Evolutionary conservation across 2,797 vertebrate genomes (phyloP), one percentile per base, ranked within the genome.

Genomic region (Alauda arvensis): DNA sequence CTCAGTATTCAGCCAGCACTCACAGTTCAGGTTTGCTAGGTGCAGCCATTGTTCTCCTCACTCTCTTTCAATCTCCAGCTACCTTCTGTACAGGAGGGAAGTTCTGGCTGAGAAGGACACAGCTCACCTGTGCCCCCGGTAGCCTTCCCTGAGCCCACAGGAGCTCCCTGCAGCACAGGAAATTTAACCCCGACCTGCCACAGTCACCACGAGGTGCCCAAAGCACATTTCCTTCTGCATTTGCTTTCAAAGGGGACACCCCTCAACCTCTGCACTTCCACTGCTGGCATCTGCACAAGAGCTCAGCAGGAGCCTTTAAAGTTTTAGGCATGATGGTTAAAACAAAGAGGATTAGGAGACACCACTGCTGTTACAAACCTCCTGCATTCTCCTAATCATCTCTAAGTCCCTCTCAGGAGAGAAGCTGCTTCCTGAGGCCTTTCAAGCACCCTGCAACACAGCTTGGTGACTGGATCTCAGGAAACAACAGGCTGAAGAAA

Each of bases 271-370:
- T 77, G 71, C 53, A 11, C 57, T 77, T 65, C 62, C 72, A 52
- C 83, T 74, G 67, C 40, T 2, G 0, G 10, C 53, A 6, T 24
- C 20, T 20, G 31, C 87, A 86, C 75, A 86, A 83, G 55, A 83
- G 78, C 72, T 77, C 62, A 4, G 78, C 62, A 29, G 74, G 83
- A 26, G 43, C n/a, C 72, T 80, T 52, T 42, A 13, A 45, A 76
- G 91, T 84, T 75, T 67, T 21, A 31, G 31, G 11, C 18, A 2
- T 1, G 18, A n/a, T 28, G 71, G 70, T 60, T 92, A 31, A 88
- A 93, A 88, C 59, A 79, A 79, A 82, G 71, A 67, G 78, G 69
- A 82, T 89, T 80, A 86, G 51, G 20, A 56, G 78, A 83, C 79
- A 71, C 39, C 28, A 69, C 40, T 37, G 2, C 53, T 53, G 9